Evolutionary conservation across 2,797 vertebrate species (phyloP).

Genomic region (Paramormyrops hopkinsi): DNA sequence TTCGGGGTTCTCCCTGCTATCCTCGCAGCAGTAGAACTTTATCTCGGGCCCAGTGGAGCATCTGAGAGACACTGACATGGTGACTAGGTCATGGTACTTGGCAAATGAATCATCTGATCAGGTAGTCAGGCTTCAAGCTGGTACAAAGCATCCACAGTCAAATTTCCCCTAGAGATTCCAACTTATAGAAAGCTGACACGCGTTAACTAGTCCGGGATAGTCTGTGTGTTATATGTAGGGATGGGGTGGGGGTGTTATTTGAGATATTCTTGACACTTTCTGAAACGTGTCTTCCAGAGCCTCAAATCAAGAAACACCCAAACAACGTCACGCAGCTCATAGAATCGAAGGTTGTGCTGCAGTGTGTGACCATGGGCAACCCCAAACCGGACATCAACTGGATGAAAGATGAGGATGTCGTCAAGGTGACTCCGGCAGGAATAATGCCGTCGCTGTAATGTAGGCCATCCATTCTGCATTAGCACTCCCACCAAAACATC

Average conservation of each 20-base stretch:
- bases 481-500: background rate
- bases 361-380: slow-evolving; percentile 87
- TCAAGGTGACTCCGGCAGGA: slow-evolving; percentile 62
- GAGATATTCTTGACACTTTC: background rate
- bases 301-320: slow-evolving; percentile 89
- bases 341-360: slow-evolving; percentile 87
- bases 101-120: background rate
- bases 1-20: background rate
- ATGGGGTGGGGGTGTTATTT: background rate
- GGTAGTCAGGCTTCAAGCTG: background rate
- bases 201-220: too few relatives aligned
- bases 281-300: slow-evolving; percentile 62
- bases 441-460: background rate
- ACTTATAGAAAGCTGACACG: background rate
- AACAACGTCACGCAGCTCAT: slow-evolving; percentile 79
- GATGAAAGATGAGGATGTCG: slow-evolving; percentile 85
- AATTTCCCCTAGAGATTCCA: background rate
- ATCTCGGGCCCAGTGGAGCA: background rate
- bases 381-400: slow-evolving; percentile 92
- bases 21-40: background rate
- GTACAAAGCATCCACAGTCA: background rate
- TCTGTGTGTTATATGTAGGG: background rate
- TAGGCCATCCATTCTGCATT: background rate
- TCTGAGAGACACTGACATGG: background rate
- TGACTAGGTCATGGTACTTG: background rate